phyloP scores from a whole-genome alignment of 2,113 vertebrate species.

The Scomber japonicus region DNA sequence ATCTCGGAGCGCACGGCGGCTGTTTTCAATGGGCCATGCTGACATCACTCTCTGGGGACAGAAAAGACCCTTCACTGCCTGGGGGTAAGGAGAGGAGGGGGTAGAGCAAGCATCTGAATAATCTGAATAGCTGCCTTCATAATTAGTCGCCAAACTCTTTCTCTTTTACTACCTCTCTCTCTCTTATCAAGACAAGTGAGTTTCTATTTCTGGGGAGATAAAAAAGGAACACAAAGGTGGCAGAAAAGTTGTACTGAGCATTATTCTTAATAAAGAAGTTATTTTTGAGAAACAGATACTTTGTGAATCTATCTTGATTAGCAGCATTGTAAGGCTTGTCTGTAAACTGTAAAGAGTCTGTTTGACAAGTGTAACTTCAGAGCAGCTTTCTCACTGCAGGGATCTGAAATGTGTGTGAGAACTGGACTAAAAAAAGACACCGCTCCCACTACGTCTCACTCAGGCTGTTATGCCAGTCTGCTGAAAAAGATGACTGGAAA shows the following conservation, averaged over 20 bases:
- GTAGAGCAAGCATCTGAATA: slow-evolving; percentile 82
- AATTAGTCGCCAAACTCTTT: slow-evolving; percentile 75
- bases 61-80: slow-evolving; percentile 82
- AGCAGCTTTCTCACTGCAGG: slow-evolving; percentile 3
- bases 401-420: slow-evolving; percentile 41
- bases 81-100: slow-evolving; percentile 62
- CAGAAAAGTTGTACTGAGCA: slow-evolving; percentile 6
- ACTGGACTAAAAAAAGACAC: slow-evolving; percentile 51
- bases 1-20: slow-evolving; percentile 77
- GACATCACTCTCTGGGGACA: slow-evolving; percentile 86
- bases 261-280: slow-evolving; percentile 9
- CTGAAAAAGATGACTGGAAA: background rate
- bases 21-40: slow-evolving; percentile 83
- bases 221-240: slow-evolving; percentile 26
- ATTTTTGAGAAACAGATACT: slow-evolving; percentile 17
- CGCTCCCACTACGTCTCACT: slow-evolving; percentile 14
- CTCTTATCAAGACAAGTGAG: slow-evolving; percentile 37
- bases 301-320: slow-evolving; percentile 4
- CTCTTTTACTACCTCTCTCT: slow-evolving; percentile 11
- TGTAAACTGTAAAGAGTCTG: slow-evolving; percentile 22
- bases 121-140: slow-evolving; percentile 79
- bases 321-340: background rate
- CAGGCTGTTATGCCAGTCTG: background rate
- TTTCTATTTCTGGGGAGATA: slow-evolving; percentile 38
- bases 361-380: slow-evolving; percentile 49